These are phyloP conservation scores for Catostomus latipinnis DNA, from an alignment of 2,797 vertebrate species.

Conservation along the genomic window DNA sequence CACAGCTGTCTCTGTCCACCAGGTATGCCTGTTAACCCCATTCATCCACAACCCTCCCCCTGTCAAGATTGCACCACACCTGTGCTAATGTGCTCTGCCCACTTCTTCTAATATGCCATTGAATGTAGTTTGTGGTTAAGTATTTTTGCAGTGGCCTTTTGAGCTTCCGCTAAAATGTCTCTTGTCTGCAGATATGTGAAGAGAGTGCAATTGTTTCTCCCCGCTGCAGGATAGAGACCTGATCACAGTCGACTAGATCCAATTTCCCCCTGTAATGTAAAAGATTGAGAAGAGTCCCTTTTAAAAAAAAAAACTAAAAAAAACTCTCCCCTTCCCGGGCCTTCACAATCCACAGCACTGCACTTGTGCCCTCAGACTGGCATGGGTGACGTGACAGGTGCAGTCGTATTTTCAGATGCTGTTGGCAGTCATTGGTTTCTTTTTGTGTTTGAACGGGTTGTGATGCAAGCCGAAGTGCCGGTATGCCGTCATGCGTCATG, in stretches of 20 bases:
- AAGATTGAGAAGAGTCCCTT: conserved; percentile 27
- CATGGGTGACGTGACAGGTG: conserved; percentile 62
- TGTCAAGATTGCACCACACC: conserved; percentile 29
- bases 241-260: conserved; percentile 26
- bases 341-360: conserved; percentile 14
- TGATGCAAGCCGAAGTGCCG: conserved; percentile 60
- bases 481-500: conserved; percentile 43
- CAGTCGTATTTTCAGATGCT: conserved; percentile 57
- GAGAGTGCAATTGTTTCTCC: conserved; percentile 21
- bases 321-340: conserved; percentile 3
- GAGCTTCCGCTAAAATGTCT: conserved; percentile 14
- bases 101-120: conserved; percentile 46
- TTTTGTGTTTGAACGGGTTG: conserved; percentile 59
- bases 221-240: conserved; percentile 12
- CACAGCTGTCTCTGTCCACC: conserved; percentile 80
- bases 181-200: conserved; percentile 32
- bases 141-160: conserved; percentile 32
- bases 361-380: conserved; percentile 50
- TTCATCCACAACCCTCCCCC: conserved; percentile 2
- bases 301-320: neutral
- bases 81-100: conserved; percentile 17
- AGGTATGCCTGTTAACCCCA: conserved; percentile 66
- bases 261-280: conserved; percentile 24
- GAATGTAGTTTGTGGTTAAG: conserved; percentile 44
- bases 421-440: conserved; percentile 49